Percentiles rank a stretch among this genome's conserved stretches.
phyloP scores from a whole-genome alignment of 2,113 vertebrate species.

The Litocranius walleri region DNA sequence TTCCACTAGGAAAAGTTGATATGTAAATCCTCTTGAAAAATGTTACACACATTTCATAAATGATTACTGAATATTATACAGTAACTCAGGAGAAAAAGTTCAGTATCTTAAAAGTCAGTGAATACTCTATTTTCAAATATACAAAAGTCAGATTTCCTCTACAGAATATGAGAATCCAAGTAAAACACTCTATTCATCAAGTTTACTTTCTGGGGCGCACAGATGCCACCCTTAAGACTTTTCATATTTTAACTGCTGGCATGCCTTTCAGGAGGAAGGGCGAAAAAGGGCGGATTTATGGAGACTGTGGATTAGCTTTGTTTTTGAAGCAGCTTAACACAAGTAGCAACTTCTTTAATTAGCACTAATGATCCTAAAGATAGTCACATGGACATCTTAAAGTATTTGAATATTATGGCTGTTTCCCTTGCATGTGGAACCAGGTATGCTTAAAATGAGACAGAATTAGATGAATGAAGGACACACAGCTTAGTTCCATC shows the following conservation, averaged over 20 bases:
- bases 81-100: slow-evolving; percentile 57
- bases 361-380: slow-evolving; percentile 39
- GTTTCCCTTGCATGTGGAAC: not conserved
- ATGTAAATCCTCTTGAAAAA: slow-evolving; percentile 82
- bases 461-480: not conserved
- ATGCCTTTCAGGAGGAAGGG: not conserved
- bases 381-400: not conserved
- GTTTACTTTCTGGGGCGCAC: not conserved
- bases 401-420: not conserved
- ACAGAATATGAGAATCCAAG: slow-evolving; percentile 50
- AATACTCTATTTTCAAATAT: slow-evolving; percentile 47
- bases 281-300: not conserved
- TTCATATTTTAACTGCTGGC: slow-evolving; percentile 15
- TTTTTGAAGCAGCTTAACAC: slow-evolving; percentile 34
- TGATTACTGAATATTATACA: slow-evolving; percentile 67
- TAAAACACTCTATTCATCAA: not conserved
- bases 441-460: slow-evolving; percentile 6
- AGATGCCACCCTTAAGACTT: not conserved
- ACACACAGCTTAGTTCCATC: not conserved
- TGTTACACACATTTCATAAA: slow-evolving; percentile 71
- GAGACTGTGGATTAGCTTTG: slow-evolving; percentile 13
- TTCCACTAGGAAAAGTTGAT: slow-evolving; percentile 81
- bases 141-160: slow-evolving; percentile 34
- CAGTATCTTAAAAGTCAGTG: slow-evolving; percentile 54
- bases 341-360: slow-evolving; percentile 54